These are phyloP conservation scores for Lutraria lutraria DNA, from an alignment of 2,888 invertebrate genomes.

Conservation along the genomic window DNA sequence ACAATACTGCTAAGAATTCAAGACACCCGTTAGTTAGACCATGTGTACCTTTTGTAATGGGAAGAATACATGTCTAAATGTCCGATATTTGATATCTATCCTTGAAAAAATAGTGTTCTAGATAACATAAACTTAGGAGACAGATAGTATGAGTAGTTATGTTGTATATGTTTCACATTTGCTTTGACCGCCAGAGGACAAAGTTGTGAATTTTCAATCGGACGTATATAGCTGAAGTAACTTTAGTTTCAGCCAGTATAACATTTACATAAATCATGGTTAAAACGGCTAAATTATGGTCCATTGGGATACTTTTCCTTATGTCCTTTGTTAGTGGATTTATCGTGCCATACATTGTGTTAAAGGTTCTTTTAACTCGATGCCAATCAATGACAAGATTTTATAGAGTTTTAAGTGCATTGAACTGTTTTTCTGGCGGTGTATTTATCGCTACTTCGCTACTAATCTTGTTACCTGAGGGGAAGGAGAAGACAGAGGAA, in stretches of 20 bases:
- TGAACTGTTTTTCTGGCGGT: slow-evolving; percentile 85
- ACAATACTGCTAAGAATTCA: too few relatives aligned
- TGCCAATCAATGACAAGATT: slow-evolving; percentile 29
- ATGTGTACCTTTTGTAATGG: too few relatives aligned
- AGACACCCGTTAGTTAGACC: too few relatives aligned
- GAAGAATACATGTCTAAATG: neutral
- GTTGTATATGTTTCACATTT: neutral
- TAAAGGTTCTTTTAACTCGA: slow-evolving; percentile 46
- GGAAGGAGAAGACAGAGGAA: slow-evolving; percentile 78
- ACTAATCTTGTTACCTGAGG: slow-evolving; percentile 86
- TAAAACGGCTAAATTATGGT: slow-evolving; percentile 63
- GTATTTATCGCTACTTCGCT: slow-evolving; percentile 86
- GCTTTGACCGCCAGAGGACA: neutral
- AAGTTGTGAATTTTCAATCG: neutral
- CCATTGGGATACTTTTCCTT: slow-evolving; percentile 64
- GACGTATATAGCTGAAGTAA: neutral
- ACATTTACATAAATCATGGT: slow-evolving; percentile 33
- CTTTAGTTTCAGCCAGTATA: neutral
- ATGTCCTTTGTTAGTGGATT: slow-evolving; percentile 67
- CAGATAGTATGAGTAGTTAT: neutral
- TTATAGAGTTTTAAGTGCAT: slow-evolving; percentile 53
- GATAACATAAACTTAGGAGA: neutral
- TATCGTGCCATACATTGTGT: slow-evolving; percentile 58
- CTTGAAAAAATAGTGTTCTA: neutral
- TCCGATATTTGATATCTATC: too few relatives aligned